A percentile compares a stretch with the other conserved stretches of the same genome.
Evolutionary conservation across 2,797 vertebrate species (phyloP).

Genomic region (Lagodon rhomboides): DNA sequence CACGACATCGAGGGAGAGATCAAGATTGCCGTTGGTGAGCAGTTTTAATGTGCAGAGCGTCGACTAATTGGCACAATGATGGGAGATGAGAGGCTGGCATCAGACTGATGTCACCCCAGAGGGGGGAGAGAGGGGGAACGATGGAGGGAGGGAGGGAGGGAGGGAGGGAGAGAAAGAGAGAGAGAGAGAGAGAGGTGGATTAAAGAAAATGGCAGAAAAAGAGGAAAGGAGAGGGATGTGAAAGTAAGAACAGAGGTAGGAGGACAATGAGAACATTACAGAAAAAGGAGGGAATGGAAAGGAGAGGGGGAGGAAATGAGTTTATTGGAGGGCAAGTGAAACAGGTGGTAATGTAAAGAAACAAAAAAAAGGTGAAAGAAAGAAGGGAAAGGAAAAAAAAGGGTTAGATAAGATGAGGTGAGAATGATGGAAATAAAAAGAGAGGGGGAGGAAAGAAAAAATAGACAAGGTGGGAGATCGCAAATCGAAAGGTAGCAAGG

Average conservation of each 20-base stretch:
- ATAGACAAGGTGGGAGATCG: not conserved
- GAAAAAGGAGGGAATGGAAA: not conserved
- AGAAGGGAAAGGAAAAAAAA: not conserved
- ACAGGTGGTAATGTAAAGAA: not conserved
- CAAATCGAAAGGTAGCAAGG: not conserved
- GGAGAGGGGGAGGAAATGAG: not conserved
- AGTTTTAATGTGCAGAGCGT: constrained; percentile 50
- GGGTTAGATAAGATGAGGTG: not conserved
- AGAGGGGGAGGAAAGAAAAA: not conserved
- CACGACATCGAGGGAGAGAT: constrained; percentile 32
- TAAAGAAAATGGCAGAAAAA: no score
- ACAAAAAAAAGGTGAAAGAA: no score
- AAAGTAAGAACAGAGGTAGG: not conserved
- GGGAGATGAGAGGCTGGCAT: constrained; percentile 59
- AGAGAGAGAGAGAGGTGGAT: no score
- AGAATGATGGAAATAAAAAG: not conserved
- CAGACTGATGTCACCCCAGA: constrained; percentile 45
- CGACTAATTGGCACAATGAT: constrained; percentile 66
- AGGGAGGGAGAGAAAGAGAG: no score
- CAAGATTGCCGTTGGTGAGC: constrained; percentile 43
- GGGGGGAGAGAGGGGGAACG: not conserved
- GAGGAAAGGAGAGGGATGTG: not conserved
- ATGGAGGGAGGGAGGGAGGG: not conserved
- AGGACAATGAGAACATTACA: not conserved
- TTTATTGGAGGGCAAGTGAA: not conserved